Base-by-base conservation (phyloP, 1,140 invertebrate species). In the Formica selysi region DNA sequence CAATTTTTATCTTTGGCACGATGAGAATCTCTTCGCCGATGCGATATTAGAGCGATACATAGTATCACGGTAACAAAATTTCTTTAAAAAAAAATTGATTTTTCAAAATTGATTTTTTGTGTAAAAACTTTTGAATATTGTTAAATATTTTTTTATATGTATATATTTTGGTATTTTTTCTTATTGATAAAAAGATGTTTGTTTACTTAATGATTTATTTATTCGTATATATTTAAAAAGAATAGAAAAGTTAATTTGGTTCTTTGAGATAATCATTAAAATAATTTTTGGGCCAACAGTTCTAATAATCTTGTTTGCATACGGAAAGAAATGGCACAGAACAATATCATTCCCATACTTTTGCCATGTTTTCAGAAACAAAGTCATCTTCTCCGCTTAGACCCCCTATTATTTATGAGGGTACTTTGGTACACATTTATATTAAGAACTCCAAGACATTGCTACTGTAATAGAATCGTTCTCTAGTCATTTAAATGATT, bases 1-100 rank as follows among this genome's bases (percentile, higher is more conserved):
- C 78, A 32, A 71, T 80, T 80, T 71, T 16, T 36, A n/a, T 64
- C 38, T 79, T 16, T 54, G 29, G 29, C 8, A 11, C 7, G 36
- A 67, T 16, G 16, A 38, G 26, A 54, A 7, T n/a, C 36, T 32
- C 8, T 54, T 73, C 48, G 36, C 16, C 26, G 26, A 29, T 29
- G 67, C 16, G 26, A 26, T n/a, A 67, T n/a, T 29, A 26, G 16
- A 51, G 10, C 2, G 3, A 10, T n/a, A 68, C 22, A 54, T 4
- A 51, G 16, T 16, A 67, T n/a, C 10, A 19, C 7, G 11, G 41
- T 44, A 0, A 29, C 6, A 10, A 7, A n/a, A 54, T 41, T 44
- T 81, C 41, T 19, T 19, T 68, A 54, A 1, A n/a, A 68, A 8
- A 67, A 51, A 29, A 29, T 29, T 29, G 26, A 29, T 29, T 29